Evolutionary conservation across 2,797 vertebrate genomes (phyloP).

Genomic region (Bufotes viridis): DNA sequence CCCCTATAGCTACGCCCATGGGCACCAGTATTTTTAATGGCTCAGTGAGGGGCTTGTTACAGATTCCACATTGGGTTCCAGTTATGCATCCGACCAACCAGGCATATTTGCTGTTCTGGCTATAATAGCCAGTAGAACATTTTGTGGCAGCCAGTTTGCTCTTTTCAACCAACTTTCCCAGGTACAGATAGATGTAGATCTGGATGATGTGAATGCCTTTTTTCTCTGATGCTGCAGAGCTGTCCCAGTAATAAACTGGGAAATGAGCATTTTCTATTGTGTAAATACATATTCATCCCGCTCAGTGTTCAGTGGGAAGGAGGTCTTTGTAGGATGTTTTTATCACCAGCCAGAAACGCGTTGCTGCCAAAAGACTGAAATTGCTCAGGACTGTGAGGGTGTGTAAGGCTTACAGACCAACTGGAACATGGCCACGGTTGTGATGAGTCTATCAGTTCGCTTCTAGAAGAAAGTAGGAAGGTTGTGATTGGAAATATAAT

Average conservation of each 20-base stretch:
- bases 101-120: too few species aligned
- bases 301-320: conserved; percentile 44
- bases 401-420: conserved; percentile 40
- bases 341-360: conserved; percentile 52
- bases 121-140: too few species aligned
- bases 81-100: too few species aligned
- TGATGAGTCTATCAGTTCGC: conserved; percentile 54
- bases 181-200: too few species aligned
- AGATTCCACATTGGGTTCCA: too few species aligned
- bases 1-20: too few species aligned
- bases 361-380: conserved; percentile 47
- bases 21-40: too few species aligned
- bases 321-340: conserved; percentile 56
- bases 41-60: too few species aligned
- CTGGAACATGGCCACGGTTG: conserved; percentile 47
- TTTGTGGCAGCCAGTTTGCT: too few species aligned
- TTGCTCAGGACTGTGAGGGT: conserved; percentile 55
- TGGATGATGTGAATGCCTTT: not conserved
- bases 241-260: conserved; percentile 34
- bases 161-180: too few species aligned
- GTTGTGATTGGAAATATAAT: conserved; percentile 53
- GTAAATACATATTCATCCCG: conserved; percentile 54
- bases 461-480: conserved; percentile 6
- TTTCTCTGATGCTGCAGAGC: not conserved
- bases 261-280: conserved; percentile 55